A percentile compares a stretch with the other conserved stretches of the same genome.
Conservation (phyloP, 2,797 vertebrate species). For the Okamejei kenojei region DNA sequence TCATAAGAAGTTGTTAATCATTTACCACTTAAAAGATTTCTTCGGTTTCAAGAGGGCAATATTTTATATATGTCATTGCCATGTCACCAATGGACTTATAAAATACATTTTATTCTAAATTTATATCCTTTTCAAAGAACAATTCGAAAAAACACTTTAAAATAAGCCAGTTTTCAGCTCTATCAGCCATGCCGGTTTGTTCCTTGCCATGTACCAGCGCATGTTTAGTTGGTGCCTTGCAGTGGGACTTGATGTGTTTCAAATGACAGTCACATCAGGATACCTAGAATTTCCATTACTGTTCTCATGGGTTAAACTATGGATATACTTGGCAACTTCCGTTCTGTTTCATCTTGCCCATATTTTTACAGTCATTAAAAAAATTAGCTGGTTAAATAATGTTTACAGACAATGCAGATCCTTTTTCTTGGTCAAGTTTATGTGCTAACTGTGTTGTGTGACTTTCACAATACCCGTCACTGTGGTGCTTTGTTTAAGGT, state of each 20-base stretch:
- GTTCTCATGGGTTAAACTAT: background rate
- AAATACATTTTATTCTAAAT: background rate
- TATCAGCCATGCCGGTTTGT: background rate
- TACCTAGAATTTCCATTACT: background rate
- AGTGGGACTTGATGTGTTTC: background rate
- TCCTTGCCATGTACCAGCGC: background rate
- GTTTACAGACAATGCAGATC: background rate
- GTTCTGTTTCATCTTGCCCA: background rate
- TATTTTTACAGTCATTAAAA: background rate
- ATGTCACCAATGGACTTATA: background rate
- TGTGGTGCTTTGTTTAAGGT: background rate
- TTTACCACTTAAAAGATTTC: background rate
- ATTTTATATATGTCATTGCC: background rate
- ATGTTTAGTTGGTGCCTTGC: background rate
- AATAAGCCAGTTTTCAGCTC: background rate
- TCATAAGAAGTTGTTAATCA: constrained; percentile 13
- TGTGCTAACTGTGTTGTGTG: background rate
- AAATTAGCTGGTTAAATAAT: background rate
- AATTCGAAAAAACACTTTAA: background rate
- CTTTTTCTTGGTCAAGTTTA: background rate
- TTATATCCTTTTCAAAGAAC: background rate
- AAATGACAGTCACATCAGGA: background rate
- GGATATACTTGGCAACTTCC: background rate
- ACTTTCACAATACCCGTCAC: background rate
- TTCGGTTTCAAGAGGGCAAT: background rate